Conservation (phyloP, 2,113 vertebrate genomes). For the Actenoides lindsayi region DNA sequence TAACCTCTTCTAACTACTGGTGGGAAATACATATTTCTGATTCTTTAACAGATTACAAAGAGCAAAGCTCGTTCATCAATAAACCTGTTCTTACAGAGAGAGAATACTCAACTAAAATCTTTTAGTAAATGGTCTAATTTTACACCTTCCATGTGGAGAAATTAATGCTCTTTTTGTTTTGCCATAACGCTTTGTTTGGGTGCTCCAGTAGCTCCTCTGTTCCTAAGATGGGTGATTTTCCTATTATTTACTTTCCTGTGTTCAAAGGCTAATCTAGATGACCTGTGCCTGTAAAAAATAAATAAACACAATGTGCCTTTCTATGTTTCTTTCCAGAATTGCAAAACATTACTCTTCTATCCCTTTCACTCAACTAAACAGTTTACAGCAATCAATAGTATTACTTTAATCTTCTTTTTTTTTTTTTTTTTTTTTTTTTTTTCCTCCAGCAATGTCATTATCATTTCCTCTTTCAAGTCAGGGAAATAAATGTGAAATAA, state of each 20-base stretch:
- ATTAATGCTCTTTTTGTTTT: background rate
- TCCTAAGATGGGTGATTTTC: background rate
- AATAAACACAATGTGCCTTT: background rate
- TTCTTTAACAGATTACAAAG: background rate
- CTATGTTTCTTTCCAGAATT: background rate
- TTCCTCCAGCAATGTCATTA: constrained; percentile 23
- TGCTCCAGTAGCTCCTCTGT: background rate
- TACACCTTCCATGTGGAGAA: background rate
- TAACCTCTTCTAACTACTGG: background rate
- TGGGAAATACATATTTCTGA: background rate
- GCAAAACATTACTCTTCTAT: background rate
- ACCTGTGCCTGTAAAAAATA: background rate
- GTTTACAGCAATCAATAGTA: constrained; percentile 42
- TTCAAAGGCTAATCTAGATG: background rate
- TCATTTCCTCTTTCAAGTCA: constrained; percentile 60
- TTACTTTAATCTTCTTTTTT: background rate
- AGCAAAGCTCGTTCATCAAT: background rate
- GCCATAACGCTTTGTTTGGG: background rate
- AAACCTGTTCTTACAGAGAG: background rate
- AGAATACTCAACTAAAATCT: background rate
- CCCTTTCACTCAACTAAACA: background rate
- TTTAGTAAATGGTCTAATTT: background rate
- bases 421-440: background rate
- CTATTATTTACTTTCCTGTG: background rate
- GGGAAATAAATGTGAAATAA: constrained; percentile 66